Base-by-base conservation (phyloP, 2,888 invertebrate genomes). In the Mantis religiosa region DNA sequence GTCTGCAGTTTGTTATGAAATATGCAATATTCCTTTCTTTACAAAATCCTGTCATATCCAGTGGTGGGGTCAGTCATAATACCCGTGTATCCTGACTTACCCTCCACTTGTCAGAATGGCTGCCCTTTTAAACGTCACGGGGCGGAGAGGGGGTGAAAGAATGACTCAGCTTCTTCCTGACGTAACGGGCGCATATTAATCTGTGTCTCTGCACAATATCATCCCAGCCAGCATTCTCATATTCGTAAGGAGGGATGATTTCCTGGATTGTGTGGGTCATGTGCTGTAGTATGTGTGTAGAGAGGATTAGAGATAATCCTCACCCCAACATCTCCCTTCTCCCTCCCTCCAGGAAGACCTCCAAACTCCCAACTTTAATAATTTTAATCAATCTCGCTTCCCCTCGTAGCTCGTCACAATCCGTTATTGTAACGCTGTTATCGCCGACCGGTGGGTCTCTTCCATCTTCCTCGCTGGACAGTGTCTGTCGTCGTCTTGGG, bases 141-240 rank as follows among this genome's bases (percentile, higher is more conserved):
- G 20, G 54, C 1, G 54, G 4, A 15, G 14, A 3, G 86, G 20
- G 82, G 28, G 82, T 34, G 87, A 82, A 88, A 87, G 87, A 88
- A 85, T 85, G 85, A 82, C 82, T 85, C 85, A 84, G 34, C 87
- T 20, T 15, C 83, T 81, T 84, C 83, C 85, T n/a, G 82, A 25
- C 85, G 54, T 86, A 84, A 88, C 84, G 30, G 83, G 28, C 54
- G 88, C 84, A 88, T 88, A 88, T 88, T 88, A 88, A 88, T 88
- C 87, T 89, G 83, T 89, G 87, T 82, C 87, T 28, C 86, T 81
- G 85, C 54, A 82, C 87, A 82, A 82, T 82, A 82, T 87, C 87
- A 82, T 82, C 87, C 87, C 41, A 27, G 41, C 34, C 41, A 82
- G 34, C 28, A 81, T 81, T 81, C 81, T 28, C 71, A 81, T 27